Percentiles rank a stretch among this genome's conserved stretches.
phyloP scores from a whole-genome alignment of 2,113 vertebrate genomes.

The Halichoerus grypus region DNA sequence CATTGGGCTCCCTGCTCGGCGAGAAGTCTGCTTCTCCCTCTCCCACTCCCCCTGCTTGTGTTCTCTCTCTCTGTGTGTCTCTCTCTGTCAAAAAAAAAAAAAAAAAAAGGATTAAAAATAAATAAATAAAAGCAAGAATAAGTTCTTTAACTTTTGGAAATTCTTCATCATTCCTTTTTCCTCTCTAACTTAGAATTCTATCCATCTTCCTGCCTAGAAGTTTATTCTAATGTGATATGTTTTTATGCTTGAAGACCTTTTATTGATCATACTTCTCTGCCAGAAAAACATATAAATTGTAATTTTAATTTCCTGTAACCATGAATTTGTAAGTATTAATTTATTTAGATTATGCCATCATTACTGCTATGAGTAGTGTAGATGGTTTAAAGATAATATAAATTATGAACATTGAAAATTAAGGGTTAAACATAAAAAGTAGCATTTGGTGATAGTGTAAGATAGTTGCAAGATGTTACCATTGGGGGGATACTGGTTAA shows the following conservation, averaged over 20 bases:
- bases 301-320: not conserved
- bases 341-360: not conserved
- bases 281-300: not conserved
- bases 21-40: too few relatives aligned
- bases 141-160: not conserved
- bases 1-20: too few relatives aligned
- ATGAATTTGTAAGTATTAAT: not conserved
- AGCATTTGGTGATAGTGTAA: not conserved
- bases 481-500: not conserved
- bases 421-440: slow-evolving; percentile 28
- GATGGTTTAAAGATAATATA: slow-evolving; percentile 1
- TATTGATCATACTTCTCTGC: not conserved
- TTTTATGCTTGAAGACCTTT: slow-evolving; percentile 5
- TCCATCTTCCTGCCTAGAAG: not conserved
- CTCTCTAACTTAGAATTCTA: not conserved
- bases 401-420: not conserved
- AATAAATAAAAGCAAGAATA: not conserved
- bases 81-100: too few relatives aligned
- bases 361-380: not conserved
- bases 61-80: too few relatives aligned
- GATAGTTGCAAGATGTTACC: not conserved
- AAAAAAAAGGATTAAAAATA: not conserved
- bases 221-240: not conserved
- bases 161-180: not conserved
- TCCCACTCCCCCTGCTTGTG: too few relatives aligned